Base-by-base conservation (phyloP, 2,888 invertebrate species). In the Ashinkailepas kermadecensis region DNA sequence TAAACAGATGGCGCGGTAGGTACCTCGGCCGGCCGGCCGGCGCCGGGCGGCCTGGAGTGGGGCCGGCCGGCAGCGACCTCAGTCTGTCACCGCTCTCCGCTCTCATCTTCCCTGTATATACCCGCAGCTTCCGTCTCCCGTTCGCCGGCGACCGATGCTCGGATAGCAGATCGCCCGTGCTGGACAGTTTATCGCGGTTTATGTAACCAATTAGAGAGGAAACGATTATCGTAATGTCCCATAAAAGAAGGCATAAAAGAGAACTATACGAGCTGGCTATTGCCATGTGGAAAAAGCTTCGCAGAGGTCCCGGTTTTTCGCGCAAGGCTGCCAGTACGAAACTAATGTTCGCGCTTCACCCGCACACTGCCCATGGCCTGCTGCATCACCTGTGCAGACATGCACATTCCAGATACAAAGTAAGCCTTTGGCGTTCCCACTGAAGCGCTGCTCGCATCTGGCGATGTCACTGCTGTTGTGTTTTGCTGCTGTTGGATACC, bases 141-240 rank as follows among this genome's bases (percentile, higher is more conserved):
- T 9, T 64, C 64, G 2, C 70, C 70, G 25, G 39, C 8, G 70
- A 23, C 39, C 9, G 65, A 21, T 6, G 70, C 39, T 12, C 70
- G 39, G 70, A 39, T 39, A 70, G 18, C 15, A 15, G 70, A 39
- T 70, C 70, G 70, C 39, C 70, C 25, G 70, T 39, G 23, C 15
- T 70, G 39, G 70, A 39, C 70, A 70, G 54, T 74, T 74, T 74
- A 74, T 74, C 74, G 74, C 56, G 74, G 74, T 74, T 74, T 74
- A 74, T 74, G 74, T 74, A 74, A 74, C 74, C 74, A 74, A 74
- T 74, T 74, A 74, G 74, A 74, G 74, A 74, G 74, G 74, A 74
- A 74, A 74, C 74, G 74, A 74, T 74, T 74, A 74, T 74, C 74
- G 74, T 74, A 74, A 74, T 56, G 74, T 56, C 74, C 74, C 74